Evolutionary conservation across 64 coral and sea anemone genomes (phyloP).

Genomic region (Pocillopora damicornis): DNA sequence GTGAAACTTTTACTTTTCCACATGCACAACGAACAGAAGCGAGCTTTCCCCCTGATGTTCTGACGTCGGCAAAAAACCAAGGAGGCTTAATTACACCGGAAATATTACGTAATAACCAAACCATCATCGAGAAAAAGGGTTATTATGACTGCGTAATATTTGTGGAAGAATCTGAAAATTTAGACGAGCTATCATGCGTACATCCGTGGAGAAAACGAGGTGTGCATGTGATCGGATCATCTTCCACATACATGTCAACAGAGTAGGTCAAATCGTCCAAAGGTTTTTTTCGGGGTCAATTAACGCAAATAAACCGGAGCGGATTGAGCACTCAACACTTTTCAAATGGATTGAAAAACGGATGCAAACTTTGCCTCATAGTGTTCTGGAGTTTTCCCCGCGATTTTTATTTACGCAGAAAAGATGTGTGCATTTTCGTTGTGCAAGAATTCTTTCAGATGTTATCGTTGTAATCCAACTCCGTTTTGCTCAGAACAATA

Average conservation of each 20-base stretch:
- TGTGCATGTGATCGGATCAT: not conserved
- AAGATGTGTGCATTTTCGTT: not conserved
- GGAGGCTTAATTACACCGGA: not conserved
- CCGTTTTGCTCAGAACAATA: slow-evolving; percentile 9
- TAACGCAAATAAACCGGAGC: not conserved
- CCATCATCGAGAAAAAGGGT: too few relatives aligned
- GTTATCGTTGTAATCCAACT: slow-evolving; percentile 3
- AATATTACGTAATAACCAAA: not conserved
- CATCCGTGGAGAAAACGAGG: not conserved
- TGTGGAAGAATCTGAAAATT: not conserved
- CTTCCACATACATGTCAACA: not conserved
- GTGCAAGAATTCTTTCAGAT: not conserved
- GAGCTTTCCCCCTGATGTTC: not conserved
- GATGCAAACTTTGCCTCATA: too few relatives aligned
- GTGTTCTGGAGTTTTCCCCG: not conserved
- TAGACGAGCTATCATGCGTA: not conserved
- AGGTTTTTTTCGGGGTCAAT: not conserved
- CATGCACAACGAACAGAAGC: not conserved
- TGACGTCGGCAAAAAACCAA: not conserved
- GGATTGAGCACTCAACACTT: not conserved
- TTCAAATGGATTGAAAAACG: not conserved
- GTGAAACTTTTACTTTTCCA: not conserved
- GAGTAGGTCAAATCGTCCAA: slow-evolving; percentile 25
- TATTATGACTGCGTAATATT: not conserved
- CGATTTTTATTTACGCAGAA: not conserved